phyloP scores from a whole-genome alignment of 2,888 invertebrate genomes.

The Drosophila birchii region DNA sequence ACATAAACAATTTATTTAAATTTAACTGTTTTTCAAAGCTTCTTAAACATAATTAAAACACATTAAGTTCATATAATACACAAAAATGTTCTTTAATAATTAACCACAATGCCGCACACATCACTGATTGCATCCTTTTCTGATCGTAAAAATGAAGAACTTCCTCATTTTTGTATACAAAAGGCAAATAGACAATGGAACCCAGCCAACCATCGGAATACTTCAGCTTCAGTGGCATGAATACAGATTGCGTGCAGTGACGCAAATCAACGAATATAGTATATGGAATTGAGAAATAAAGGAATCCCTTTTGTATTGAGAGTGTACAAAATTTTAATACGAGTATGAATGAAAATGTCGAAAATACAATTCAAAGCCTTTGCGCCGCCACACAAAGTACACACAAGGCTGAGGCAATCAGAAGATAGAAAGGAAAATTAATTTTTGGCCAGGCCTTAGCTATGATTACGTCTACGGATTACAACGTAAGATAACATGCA shows the following conservation, averaged over 20 bases:
- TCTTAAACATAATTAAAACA: not conserved
- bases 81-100: not conserved
- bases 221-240: constrained; percentile 27
- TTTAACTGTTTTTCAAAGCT: not conserved
- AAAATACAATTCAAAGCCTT: constrained; percentile 25
- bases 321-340: constrained; percentile 26
- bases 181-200: constrained; percentile 27
- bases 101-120: not conserved
- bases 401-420: constrained; percentile 17
- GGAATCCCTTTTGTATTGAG: constrained; percentile 7
- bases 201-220: constrained; percentile 23
- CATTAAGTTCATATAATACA: too few species aligned
- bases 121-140: constrained; percentile 10
- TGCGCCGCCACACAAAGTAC: not conserved
- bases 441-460: constrained; percentile 18
- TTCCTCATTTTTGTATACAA: constrained; percentile 14
- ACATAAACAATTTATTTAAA: not conserved
- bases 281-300: constrained; percentile 10
- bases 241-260: constrained; percentile 38
- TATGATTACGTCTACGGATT: constrained; percentile 23
- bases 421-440: constrained; percentile 25
- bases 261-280: constrained; percentile 13
- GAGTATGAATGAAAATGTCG: constrained; percentile 27
- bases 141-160: not conserved
- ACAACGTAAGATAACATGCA: constrained; percentile 8